A percentile compares a stretch with the other conserved stretches of the same genome.
Evolutionary conservation across 2,797 vertebrate genomes (phyloP).

Genomic region (Hippoglossus hippoglossus): DNA sequence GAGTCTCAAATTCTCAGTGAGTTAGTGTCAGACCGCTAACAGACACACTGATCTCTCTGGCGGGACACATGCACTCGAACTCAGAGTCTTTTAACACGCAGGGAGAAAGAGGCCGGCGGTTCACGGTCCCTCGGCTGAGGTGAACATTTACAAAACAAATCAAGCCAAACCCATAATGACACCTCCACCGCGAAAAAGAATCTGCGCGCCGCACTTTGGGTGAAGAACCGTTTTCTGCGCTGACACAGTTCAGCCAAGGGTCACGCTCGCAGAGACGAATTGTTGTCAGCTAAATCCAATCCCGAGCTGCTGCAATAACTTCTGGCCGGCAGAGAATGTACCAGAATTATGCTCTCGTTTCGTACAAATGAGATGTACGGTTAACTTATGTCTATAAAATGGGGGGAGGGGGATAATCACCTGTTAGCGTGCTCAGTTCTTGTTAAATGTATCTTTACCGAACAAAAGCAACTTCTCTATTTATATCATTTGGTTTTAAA

Average conservation of each 20-base stretch:
- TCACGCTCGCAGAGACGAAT: conserved; percentile 63
- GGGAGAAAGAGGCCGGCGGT: conserved; percentile 22
- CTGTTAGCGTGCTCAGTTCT: conserved; percentile 1
- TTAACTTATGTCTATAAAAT: conserved; percentile 45
- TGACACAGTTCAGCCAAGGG: conserved; percentile 68
- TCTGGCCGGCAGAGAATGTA: conserved; percentile 42
- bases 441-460: conserved; percentile 24
- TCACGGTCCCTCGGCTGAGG: conserved; percentile 47
- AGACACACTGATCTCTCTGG: conserved; percentile 47
- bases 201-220: conserved; percentile 51
- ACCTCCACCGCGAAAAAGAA: conserved; percentile 53
- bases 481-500: conserved; percentile 39
- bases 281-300: conserved; percentile 70
- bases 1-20: conserved; percentile 61
- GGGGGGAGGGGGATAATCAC: neutral
- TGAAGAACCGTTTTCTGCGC: conserved; percentile 52
- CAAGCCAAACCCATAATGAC: conserved; percentile 61
- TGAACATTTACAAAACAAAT: conserved; percentile 69
- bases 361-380: conserved; percentile 37
- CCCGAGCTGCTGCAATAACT: conserved; percentile 48
- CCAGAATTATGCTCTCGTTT: conserved; percentile 34
- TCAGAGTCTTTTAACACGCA: conserved; percentile 27
- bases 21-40: conserved; percentile 69
- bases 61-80: conserved; percentile 30
- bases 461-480: conserved; percentile 14